phyloP scores from a whole-genome alignment of 2,797 vertebrate genomes.

The Sebastes hubbsi region DNA sequence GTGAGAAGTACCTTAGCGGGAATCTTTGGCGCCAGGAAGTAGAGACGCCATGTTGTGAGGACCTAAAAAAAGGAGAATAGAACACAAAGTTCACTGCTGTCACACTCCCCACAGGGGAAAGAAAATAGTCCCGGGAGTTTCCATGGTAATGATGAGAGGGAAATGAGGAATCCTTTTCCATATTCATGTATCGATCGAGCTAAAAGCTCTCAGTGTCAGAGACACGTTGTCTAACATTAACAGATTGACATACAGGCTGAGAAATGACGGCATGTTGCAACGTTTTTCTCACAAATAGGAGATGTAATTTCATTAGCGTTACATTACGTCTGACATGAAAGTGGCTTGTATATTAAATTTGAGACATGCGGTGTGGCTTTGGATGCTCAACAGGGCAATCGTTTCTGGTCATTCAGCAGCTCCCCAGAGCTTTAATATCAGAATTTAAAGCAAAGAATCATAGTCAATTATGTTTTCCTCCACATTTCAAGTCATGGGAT shows the following conservation, averaged over 20 bases:
- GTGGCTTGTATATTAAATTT: slow-evolving; percentile 26
- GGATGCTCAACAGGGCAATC: slow-evolving; percentile 18
- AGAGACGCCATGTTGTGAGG: slow-evolving; percentile 87
- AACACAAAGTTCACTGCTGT: slow-evolving; percentile 52
- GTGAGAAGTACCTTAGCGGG: slow-evolving; percentile 78
- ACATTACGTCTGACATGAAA: slow-evolving; percentile 21
- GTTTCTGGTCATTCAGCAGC: slow-evolving; percentile 22
- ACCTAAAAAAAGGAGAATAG: slow-evolving; percentile 70
- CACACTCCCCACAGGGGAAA: neutral
- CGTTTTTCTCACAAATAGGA: slow-evolving; percentile 18
- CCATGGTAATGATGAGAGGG: slow-evolving; percentile 55
- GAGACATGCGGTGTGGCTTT: neutral
- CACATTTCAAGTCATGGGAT: neutral
- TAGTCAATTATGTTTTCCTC: neutral
- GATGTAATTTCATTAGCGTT: slow-evolving; percentile 24
- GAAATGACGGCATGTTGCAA: slow-evolving; percentile 1
- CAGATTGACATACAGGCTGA: slow-evolving; percentile 25
- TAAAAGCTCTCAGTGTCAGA: slow-evolving; percentile 58
- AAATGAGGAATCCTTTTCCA: slow-evolving; percentile 26
- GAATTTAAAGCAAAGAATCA: neutral
- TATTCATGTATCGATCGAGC: slow-evolving; percentile 59
- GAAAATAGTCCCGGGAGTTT: slow-evolving; percentile 51
- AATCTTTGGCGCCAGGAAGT: slow-evolving; percentile 84
- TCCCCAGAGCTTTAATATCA: slow-evolving; percentile 3
- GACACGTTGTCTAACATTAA: slow-evolving; percentile 32